A percentile compares a stretch with the other conserved stretches of the same genome.
Evolutionary conservation across 2,888 invertebrate species (phyloP).

Genomic region (Papilio protenor): DNA sequence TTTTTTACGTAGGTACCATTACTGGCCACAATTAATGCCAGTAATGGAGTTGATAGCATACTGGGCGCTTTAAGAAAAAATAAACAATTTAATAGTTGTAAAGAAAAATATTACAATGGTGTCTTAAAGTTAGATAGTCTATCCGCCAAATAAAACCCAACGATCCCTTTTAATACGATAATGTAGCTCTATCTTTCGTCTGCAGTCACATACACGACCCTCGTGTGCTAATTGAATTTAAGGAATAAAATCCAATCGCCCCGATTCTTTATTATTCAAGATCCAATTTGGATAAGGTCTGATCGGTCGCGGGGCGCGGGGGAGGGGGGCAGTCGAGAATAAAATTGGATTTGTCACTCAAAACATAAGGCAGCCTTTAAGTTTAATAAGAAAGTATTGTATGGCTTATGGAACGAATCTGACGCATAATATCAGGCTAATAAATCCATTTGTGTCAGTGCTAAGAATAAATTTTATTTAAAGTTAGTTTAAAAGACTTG

Average conservation of each 20-base stretch:
- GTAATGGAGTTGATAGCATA: not conserved
- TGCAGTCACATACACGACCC: slow-evolving; percentile 83
- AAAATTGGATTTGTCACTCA: slow-evolving; percentile 85
- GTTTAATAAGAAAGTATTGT: slow-evolving; percentile 60
- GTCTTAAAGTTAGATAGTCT: slow-evolving; percentile 53
- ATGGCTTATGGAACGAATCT: slow-evolving; percentile 32
- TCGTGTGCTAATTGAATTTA: slow-evolving; percentile 85
- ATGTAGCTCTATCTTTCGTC: slow-evolving; percentile 82
- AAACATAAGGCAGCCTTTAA: slow-evolving; percentile 81
- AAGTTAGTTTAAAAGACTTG: not conserved
- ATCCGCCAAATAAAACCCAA: slow-evolving; percentile 65
- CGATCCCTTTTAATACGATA: slow-evolving; percentile 81
- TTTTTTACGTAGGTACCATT: not conserved
- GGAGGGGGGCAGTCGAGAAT: slow-evolving; percentile 79
- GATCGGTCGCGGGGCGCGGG: slow-evolving; percentile 76
- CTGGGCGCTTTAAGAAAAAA: not conserved
- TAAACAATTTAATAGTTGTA: not conserved
- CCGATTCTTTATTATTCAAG: slow-evolving; percentile 86
- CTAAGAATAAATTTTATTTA: slow-evolving; percentile 10
- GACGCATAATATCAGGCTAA: slow-evolving; percentile 24
- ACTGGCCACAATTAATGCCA: not conserved
- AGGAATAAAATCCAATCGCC: slow-evolving; percentile 85
- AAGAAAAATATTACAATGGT: slow-evolving; percentile 1
- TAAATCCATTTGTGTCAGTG: slow-evolving; percentile 21
- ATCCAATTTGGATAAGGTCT: slow-evolving; percentile 86